Conservation (phyloP, 1,140 invertebrate species). For the Drosophila bocki region DNA sequence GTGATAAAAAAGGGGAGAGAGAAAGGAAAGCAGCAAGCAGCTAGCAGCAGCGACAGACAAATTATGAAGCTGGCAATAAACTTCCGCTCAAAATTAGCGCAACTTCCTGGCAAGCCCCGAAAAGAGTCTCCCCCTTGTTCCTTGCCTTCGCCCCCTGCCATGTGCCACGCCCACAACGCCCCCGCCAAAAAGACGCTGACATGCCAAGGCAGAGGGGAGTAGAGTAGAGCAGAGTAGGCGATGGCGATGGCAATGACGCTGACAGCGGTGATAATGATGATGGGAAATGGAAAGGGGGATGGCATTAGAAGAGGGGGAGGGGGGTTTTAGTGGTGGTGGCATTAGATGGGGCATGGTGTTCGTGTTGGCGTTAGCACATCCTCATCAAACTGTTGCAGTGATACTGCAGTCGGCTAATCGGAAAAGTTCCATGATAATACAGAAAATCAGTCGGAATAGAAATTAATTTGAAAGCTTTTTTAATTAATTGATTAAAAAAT, state of each 20-base stretch:
- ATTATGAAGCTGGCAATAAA: slow-evolving; percentile 77
- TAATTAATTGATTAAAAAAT: too few species aligned
- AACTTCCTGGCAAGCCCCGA: slow-evolving; percentile 70
- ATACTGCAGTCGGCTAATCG: slow-evolving; percentile 18
- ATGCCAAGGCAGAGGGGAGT: slow-evolving; percentile 21
- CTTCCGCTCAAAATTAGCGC: slow-evolving; percentile 74
- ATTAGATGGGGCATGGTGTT: background rate
- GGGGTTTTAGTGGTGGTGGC: background rate
- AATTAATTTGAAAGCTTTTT: background rate
- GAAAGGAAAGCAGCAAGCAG: slow-evolving; percentile 2
- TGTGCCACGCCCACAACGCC: slow-evolving; percentile 13
- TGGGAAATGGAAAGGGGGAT: slow-evolving; percentile 23
- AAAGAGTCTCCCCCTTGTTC: slow-evolving; percentile 44
- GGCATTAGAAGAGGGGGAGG: slow-evolving; percentile 12
- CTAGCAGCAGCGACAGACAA: slow-evolving; percentile 55
- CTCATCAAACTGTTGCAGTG: slow-evolving; percentile 30
- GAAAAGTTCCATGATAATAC: background rate
- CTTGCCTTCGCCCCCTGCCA: background rate
- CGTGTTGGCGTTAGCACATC: slow-evolving; percentile 14
- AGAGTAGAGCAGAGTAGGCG: slow-evolving; percentile 33
- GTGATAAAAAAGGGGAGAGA: slow-evolving; percentile 22
- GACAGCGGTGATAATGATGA: slow-evolving; percentile 28
- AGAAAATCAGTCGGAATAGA: background rate
- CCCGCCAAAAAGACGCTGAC: slow-evolving; percentile 34
- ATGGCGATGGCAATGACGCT: slow-evolving; percentile 34